These are phyloP conservation scores for Passerina amoena DNA, from an alignment of 2,113 vertebrate species.

Conservation along the genomic window DNA sequence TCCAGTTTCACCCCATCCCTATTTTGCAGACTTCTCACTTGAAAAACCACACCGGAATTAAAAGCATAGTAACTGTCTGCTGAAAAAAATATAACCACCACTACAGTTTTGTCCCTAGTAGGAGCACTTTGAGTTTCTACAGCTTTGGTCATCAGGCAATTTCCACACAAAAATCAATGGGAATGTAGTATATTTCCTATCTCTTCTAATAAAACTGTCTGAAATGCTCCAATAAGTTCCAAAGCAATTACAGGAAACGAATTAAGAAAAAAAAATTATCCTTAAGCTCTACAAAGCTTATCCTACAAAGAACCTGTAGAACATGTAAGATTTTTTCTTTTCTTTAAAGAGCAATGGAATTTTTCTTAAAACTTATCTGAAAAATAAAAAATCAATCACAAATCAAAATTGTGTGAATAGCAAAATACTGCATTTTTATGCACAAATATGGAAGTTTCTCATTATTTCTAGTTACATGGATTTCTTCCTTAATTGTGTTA, in stretches of 20 bases:
- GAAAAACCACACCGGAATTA: neutral
- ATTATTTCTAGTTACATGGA: neutral
- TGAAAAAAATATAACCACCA: neutral
- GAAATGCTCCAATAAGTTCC: neutral
- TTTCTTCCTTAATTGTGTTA: neutral
- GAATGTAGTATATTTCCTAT: neutral
- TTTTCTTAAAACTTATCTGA: neutral
- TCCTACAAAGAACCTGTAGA: neutral
- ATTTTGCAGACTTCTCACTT: neutral
- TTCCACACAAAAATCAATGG: neutral
- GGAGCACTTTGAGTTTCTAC: neutral
- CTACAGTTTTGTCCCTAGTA: neutral
- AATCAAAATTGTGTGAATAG: neutral
- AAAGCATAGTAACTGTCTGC: neutral
- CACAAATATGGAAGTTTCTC: neutral
- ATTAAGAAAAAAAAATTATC: neutral
- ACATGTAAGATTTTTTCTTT: neutral
- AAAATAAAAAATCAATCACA: neutral
- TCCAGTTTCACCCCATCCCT: accelerated
- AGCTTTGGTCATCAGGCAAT: neutral
- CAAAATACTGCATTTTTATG: neutral
- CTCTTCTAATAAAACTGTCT: neutral
- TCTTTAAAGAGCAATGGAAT: neutral
- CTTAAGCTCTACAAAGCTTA: neutral
- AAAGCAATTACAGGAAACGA: neutral